Percentiles rank a stretch among this genome's conserved stretches.
phyloP scores from a whole-genome alignment of 1,140 invertebrate genomes.

The Bactericera cockerelli region DNA sequence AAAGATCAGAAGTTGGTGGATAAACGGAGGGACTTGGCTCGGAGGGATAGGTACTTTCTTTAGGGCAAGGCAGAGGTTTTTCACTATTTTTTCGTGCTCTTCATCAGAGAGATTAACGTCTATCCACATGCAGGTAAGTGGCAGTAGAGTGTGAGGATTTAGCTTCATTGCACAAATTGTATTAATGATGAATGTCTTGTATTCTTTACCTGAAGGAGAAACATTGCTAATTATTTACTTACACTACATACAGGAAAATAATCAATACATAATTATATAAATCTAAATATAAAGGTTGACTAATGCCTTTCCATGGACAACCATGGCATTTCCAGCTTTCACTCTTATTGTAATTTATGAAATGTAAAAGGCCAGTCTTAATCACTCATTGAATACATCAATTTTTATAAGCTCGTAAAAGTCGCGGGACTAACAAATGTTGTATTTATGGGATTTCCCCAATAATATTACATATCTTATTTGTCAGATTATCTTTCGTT shows the following conservation, averaged over 20 bases:
- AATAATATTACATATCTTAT: too few relatives aligned
- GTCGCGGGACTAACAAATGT: too few relatives aligned
- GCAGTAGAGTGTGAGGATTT: constrained; percentile 27
- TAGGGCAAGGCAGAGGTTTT: constrained; percentile 28
- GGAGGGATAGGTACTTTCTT: constrained; percentile 21
- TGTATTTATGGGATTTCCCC: too few relatives aligned
- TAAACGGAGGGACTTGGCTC: constrained; percentile 33
- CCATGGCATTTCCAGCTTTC: too few relatives aligned
- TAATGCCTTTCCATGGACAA: neutral
- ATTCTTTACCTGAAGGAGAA: constrained; percentile 27
- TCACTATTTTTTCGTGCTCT: constrained; percentile 29
- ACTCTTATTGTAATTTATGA: too few relatives aligned
- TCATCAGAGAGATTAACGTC: constrained; percentile 29
- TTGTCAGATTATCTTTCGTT: too few relatives aligned
- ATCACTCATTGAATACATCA: too few relatives aligned
- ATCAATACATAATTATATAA: too few relatives aligned
- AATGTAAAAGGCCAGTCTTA: too few relatives aligned
- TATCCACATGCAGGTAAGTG: constrained; percentile 33
- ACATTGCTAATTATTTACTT: neutral
- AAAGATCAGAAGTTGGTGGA: constrained; percentile 32
- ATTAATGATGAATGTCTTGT: constrained; percentile 31
- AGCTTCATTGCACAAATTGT: constrained; percentile 29
- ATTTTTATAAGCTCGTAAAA: too few relatives aligned
- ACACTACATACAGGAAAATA: neutral
- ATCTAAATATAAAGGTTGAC: neutral